These are phyloP conservation scores for Neelides sp. DNA, from an alignment of 1,140 invertebrate species.

Conservation along the genomic window DNA sequence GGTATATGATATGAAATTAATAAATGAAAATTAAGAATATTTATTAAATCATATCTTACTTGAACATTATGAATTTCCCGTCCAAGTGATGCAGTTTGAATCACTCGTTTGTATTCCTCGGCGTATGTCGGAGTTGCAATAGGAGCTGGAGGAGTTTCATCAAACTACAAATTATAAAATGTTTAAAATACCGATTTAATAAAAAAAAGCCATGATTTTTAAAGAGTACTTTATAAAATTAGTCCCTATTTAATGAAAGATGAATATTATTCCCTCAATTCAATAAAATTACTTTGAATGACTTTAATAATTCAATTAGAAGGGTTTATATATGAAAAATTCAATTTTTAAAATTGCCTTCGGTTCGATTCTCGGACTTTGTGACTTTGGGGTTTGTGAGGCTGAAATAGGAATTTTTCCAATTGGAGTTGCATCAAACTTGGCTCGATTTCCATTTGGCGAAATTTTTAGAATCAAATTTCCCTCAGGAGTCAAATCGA, in stretches of 20 bases:
- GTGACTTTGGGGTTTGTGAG: too few species aligned
- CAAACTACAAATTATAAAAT: constrained; percentile 4
- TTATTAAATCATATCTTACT: constrained; percentile 34
- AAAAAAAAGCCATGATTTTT: too few species aligned
- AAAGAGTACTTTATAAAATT: too few species aligned
- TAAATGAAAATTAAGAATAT: constrained; percentile 13
- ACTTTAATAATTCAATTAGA: too few species aligned
- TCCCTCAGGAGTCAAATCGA: constrained; percentile 69
- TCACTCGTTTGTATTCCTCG: constrained; percentile 50
- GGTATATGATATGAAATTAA: constrained; percentile 3
- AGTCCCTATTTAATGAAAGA: too few species aligned
- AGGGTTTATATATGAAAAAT: too few species aligned
- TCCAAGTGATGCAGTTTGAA: constrained; percentile 48
- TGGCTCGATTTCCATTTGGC: constrained; percentile 33
- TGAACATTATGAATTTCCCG: constrained; percentile 48
- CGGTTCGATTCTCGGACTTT: too few species aligned
- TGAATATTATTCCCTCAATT: too few species aligned
- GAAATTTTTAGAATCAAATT: constrained; percentile 46
- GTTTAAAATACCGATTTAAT: constrained; percentile 1
- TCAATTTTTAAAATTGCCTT: too few species aligned
- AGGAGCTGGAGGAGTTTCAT: constrained; percentile 33
- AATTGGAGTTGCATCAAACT: constrained; percentile 29
- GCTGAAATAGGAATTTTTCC: constrained; percentile 3
- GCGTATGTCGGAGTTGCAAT: constrained; percentile 48
- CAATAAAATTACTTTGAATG: too few species aligned